These are phyloP conservation scores for Heliconius hewitsoni DNA, from an alignment of 1,140 invertebrate species.

Conservation along the genomic window DNA sequence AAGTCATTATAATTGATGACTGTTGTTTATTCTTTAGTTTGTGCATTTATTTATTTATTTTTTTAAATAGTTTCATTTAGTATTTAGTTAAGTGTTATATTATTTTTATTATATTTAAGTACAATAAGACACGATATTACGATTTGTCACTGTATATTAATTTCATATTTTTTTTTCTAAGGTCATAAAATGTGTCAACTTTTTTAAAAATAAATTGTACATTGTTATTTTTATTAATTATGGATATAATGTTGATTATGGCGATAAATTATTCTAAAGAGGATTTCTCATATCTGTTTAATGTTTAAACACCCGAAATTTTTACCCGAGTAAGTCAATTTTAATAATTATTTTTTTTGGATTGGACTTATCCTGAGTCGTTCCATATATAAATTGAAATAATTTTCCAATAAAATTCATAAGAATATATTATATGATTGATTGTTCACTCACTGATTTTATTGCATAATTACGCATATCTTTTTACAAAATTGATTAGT, in stretches of 20 bases:
- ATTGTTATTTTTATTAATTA: neutral
- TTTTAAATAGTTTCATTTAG: neutral
- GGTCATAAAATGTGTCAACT: neutral
- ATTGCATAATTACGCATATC: no score
- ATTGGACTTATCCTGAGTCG: no score
- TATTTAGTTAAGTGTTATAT: constrained; percentile 8
- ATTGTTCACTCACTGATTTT: no score
- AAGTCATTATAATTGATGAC: neutral
- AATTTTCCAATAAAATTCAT: no score
- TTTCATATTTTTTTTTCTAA: neutral
- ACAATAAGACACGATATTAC: neutral
- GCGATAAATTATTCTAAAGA: neutral
- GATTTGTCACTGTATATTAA: neutral
- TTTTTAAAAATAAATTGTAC: no score
- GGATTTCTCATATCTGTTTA: no score
- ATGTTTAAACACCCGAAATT: no score
- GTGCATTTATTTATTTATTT: neutral
- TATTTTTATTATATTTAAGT: neutral
- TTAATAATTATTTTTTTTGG: no score
- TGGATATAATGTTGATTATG: constrained; percentile 13
- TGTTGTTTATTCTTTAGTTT: neutral
- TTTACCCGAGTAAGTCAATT: no score
- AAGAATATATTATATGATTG: no score
- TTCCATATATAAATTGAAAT: no score
- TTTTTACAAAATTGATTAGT: no score